phyloP scores from a whole-genome alignment of 2,113 vertebrate genomes.

The Misgurnus anguillicaudatus region DNA sequence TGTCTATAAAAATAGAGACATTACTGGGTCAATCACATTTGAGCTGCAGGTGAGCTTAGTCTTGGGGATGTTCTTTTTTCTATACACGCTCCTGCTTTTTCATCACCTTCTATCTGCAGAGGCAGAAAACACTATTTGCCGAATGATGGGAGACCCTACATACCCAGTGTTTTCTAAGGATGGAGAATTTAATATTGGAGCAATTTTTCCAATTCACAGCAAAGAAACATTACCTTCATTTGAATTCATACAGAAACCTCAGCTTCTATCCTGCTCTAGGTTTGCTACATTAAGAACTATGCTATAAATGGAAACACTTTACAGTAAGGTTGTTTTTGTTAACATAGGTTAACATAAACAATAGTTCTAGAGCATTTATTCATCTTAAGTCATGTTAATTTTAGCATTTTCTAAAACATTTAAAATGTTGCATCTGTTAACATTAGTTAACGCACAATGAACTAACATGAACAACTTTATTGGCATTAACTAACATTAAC shows the following conservation, averaged over 20 bases:
- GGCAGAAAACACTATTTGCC: neutral
- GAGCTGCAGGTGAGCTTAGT: neutral
- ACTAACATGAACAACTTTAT: no score
- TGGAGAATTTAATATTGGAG: neutral
- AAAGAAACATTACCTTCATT: constrained; percentile 25
- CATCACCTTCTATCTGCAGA: neutral
- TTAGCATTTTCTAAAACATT: no score
- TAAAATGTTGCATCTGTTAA: no score
- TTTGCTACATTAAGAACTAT: constrained; percentile 50
- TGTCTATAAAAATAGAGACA: neutral
- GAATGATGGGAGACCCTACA: neutral
- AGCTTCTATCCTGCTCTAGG: constrained; percentile 67
- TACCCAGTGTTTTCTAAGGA: neutral
- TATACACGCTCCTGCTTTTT: neutral
- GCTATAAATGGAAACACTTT: no score
- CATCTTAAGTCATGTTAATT: no score
- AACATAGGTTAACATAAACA: no score
- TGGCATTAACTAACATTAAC: no score
- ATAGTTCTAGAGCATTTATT: no score
- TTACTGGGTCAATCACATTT: neutral
- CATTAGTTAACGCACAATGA: no score
- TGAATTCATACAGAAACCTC: constrained; percentile 64
- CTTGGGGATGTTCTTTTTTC: neutral
- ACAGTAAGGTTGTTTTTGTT: no score
- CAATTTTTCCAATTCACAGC: neutral